Evolutionary conservation across 2,888 invertebrate genomes (phyloP), one percentile per base, ranked within the genome.

Genomic region (Ariolimax columbianus): DNA sequence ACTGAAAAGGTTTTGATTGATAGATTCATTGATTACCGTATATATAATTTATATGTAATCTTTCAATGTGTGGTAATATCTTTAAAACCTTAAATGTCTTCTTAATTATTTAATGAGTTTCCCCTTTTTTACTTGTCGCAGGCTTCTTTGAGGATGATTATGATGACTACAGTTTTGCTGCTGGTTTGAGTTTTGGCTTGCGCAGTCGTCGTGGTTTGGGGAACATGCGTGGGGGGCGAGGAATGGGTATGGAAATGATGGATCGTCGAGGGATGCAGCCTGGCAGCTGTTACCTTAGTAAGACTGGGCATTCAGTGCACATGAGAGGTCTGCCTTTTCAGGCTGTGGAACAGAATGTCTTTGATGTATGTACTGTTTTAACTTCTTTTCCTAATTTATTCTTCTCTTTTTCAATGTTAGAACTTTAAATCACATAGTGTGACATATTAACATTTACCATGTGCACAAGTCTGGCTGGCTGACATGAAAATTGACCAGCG

Each of bases 271-370:
- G 89, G 30, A 88, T 89, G 70, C 89, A 89, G 47, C 91, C 91
- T 63, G 92, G 92, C 36, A 91, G 91, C 85, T 89, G 90, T 55
- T 92, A 92, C 80, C 83, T 91, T 77, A 93, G 93, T 83, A 91
- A 92, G 77, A 95, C 94, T 26, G 94, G 95, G 2, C 95, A 95
- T 90, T 96, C 96, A 80, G 97, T 98, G 47, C 98, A 97, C 93
- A 95, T 97, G 89, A 97, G 96, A 89, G 98, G 98, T 0, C 95
- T 98, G 87, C 98, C 98, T 6, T 98, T 97, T 95, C 96, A 97
- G 94, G 97, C 97, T 0, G 95, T 96, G 0, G 97, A 97, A 90
- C 95, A 96, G 92, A 98, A 98, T 92, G 97, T 98, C 89, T 97
- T 91, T 97, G 98, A 98, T 86, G 93, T 93, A 88, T 88, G 91